Conservation (phyloP, 2,797 vertebrate species). For the Oryzias dopingdopingensis region DNA sequence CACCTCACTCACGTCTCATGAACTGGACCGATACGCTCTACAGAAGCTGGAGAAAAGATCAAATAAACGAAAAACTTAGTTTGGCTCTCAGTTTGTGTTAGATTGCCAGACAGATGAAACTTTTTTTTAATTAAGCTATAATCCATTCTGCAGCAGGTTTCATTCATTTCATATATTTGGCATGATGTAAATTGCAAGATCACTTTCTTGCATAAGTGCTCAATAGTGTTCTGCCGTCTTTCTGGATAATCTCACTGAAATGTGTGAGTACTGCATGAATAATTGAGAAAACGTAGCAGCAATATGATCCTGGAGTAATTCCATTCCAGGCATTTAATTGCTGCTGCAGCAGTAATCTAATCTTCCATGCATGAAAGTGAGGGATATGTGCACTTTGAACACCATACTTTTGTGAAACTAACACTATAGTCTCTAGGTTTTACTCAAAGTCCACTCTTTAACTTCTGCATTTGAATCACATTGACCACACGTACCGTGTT, state of each 20-base stretch:
- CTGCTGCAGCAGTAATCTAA: slow-evolving; percentile 6
- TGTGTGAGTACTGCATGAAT: slow-evolving; percentile 17
- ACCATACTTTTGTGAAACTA: neutral
- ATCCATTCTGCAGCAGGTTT: too few species aligned
- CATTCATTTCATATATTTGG: too few species aligned
- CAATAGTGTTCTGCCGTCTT: slow-evolving; percentile 4
- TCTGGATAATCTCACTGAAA: neutral
- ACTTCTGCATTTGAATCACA: neutral
- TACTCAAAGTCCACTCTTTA: neutral
- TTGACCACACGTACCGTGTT: too few species aligned
- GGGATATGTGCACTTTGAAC: neutral
- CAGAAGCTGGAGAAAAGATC: too few species aligned
- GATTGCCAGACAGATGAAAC: too few species aligned
- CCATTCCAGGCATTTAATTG: slow-evolving; percentile 6
- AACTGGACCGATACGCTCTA: too few species aligned
- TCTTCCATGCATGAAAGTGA: slow-evolving; percentile 6
- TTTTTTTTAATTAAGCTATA: too few species aligned
- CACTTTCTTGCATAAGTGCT: slow-evolving; percentile 8
- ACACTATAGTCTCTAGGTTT: neutral
- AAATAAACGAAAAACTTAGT: too few species aligned
- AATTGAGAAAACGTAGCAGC: slow-evolving; percentile 17
- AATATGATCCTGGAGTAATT: slow-evolving; percentile 9
- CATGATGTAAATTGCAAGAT: slow-evolving; percentile 1
- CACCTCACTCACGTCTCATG: too few species aligned
- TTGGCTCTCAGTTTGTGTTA: too few species aligned